phyloP scores from a whole-genome alignment of 2,113 vertebrate species.

The Melanotaenia duboulayi region DNA sequence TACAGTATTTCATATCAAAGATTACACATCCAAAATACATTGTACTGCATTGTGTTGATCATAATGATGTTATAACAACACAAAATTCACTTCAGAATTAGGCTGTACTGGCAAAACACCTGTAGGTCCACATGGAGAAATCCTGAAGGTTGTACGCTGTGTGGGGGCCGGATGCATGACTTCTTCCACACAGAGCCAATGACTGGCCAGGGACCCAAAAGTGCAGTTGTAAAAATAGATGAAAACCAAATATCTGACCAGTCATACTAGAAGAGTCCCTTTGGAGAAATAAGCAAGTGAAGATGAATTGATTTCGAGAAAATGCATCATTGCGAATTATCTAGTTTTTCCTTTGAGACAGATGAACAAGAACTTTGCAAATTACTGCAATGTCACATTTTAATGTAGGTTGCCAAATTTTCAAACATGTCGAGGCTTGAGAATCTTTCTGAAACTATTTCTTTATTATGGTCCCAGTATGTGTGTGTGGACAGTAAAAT shows the following conservation, averaged over 20 bases:
- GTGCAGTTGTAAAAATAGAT: slow-evolving; percentile 77
- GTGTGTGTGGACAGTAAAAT: slow-evolving; percentile 36
- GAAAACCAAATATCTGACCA: slow-evolving; percentile 70
- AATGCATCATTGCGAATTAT: slow-evolving; percentile 27
- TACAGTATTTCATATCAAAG: not conserved
- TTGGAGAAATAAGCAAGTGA: slow-evolving; percentile 41
- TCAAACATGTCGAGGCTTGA: not conserved
- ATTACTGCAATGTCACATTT: slow-evolving; percentile 8
- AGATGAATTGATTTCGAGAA: slow-evolving; percentile 29
- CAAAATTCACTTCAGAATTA: slow-evolving; percentile 18
- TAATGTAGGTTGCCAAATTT: not conserved
- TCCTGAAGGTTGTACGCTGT: slow-evolving; percentile 60
- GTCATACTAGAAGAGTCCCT: slow-evolving; percentile 39
- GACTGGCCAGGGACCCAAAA: slow-evolving; percentile 66
- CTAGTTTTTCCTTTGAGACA: slow-evolving; percentile 1
- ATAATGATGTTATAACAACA: slow-evolving; percentile 1
- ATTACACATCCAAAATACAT: not conserved
- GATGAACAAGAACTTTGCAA: slow-evolving; percentile 13
- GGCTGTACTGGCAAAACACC: slow-evolving; percentile 68
- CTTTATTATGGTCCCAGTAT: slow-evolving; percentile 16
- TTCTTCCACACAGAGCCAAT: slow-evolving; percentile 59
- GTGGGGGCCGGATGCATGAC: slow-evolving; percentile 64
- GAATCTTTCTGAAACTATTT: slow-evolving; percentile 3
- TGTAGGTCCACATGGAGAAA: slow-evolving; percentile 53
- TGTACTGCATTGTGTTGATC: not conserved